Evolutionary conservation across 2,888 invertebrate genomes (phyloP).

Genomic region (Drosophila nigritarsus): DNA sequence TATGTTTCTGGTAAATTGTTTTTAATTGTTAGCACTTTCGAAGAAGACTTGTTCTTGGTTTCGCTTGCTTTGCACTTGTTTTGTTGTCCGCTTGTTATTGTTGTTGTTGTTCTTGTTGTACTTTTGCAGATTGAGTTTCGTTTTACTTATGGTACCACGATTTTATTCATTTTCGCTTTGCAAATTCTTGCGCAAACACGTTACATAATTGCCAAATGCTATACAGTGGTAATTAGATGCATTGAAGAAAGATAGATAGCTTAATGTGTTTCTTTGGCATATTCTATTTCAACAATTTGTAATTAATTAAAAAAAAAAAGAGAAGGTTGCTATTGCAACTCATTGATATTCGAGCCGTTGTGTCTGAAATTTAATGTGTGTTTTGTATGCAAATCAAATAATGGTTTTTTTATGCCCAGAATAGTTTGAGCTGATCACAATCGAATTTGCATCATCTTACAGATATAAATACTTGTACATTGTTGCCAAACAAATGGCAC

Average conservation of each 20-base stretch:
- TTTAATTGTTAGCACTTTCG: conserved; percentile 68
- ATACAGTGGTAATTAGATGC: conserved; percentile 1
- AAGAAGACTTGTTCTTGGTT: conserved; percentile 27
- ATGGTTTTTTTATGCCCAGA: conserved; percentile 47
- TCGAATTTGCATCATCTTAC: conserved; percentile 46
- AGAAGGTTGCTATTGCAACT: conserved; percentile 34
- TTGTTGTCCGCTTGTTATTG: conserved; percentile 2
- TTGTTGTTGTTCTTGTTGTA: conserved; percentile 17
- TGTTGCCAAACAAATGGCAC: conserved; percentile 37
- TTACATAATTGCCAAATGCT: conserved; percentile 74
- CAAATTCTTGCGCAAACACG: conserved; percentile 48
- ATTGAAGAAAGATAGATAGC: conserved; percentile 1
- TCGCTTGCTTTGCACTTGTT: conserved; percentile 43
- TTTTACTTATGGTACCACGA: conserved; percentile 71
- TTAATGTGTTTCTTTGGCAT: background rate
- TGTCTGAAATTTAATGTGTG: conserved; percentile 34
- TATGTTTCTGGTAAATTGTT: conserved; percentile 54
- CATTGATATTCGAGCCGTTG: conserved; percentile 59
- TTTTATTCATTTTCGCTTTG: conserved; percentile 77
- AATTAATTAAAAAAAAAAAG: conserved; percentile 55
- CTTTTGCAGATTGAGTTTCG: conserved; percentile 42
- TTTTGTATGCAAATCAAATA: conserved; percentile 72
- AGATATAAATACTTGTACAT: conserved; percentile 3
- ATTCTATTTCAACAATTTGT: conserved; percentile 28
- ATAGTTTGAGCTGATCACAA: conserved; percentile 64